These are phyloP conservation scores for Coregonus sp. DNA, from an alignment of 2,797 vertebrate genomes.

Conservation along the genomic window DNA sequence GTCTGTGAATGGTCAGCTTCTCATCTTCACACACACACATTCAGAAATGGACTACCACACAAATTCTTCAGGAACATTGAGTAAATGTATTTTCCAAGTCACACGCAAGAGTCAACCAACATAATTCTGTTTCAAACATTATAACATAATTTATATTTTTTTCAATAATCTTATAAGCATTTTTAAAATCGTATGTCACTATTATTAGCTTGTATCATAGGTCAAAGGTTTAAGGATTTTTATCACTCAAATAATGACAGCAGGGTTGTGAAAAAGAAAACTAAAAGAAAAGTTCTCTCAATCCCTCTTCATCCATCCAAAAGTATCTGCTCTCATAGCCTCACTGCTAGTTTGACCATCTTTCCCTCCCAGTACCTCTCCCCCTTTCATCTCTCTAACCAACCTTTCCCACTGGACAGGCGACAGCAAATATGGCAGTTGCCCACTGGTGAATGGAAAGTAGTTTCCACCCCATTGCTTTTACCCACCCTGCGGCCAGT, in stretches of 20 bases:
- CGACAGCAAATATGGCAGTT: neutral
- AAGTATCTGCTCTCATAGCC: conserved; percentile 11
- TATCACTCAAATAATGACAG: conserved; percentile 67
- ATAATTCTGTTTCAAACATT: conserved; percentile 47
- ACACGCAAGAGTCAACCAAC: conserved; percentile 68
- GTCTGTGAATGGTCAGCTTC: neutral
- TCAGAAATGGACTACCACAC: conserved; percentile 6
- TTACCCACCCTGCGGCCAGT: neutral
- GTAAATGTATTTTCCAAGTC: conserved; percentile 65
- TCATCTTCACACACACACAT: neutral
- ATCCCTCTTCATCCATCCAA: conserved; percentile 46
- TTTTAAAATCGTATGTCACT: conserved; percentile 30
- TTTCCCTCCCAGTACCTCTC: neutral
- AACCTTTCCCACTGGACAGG: neutral
- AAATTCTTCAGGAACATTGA: conserved; percentile 55
- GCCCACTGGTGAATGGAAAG: neutral
- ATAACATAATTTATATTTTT: conserved; percentile 49
- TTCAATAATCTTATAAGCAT: conserved; percentile 50
- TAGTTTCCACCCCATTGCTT: neutral
- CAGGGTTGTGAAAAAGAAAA: conserved; percentile 69
- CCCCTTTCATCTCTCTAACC: neutral
- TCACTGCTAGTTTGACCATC: neutral
- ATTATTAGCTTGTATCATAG: conserved; percentile 62
- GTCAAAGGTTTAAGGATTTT: conserved; percentile 51
- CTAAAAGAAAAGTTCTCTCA: conserved; percentile 21